These are phyloP conservation scores for Caranx melampygus DNA, from an alignment of 2,113 vertebrate species.

Conservation along the genomic window DNA sequence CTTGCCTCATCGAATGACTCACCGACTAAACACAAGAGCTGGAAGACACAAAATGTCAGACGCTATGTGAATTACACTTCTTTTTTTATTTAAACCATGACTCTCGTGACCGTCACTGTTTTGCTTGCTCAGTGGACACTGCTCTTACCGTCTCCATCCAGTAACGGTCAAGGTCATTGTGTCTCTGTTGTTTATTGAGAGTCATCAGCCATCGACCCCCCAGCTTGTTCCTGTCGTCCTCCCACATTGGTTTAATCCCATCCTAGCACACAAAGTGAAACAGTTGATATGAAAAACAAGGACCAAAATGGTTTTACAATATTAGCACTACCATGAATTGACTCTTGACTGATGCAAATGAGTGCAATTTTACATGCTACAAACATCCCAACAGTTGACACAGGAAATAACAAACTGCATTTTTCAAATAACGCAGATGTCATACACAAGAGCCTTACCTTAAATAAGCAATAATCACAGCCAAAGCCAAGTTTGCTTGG, in stretches of 20 bases:
- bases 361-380: too few species aligned
- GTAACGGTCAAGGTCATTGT: conserved; percentile 87
- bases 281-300: not conserved
- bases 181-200: conserved; percentile 86
- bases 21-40: conserved; percentile 89
- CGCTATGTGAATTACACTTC: not conserved
- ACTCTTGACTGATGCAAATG: not conserved
- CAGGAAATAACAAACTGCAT: too few species aligned
- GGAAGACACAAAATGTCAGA: conserved; percentile 32
- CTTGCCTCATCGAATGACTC: conserved; percentile 88
- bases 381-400: too few species aligned
- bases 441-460: conserved; percentile 72
- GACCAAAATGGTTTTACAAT: not conserved
- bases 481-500: conserved; percentile 86
- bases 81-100: too few species aligned
- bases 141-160: conserved; percentile 87
- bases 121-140: not conserved
- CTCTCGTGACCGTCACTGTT: not conserved
- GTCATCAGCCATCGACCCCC: conserved; percentile 88
- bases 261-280: conserved; percentile 74
- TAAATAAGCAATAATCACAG: conserved; percentile 88
- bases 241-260: conserved; percentile 89
- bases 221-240: conserved; percentile 87
- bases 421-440: not conserved
- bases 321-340: not conserved